Conservation (phyloP, 2,113 vertebrate genomes). For the Siphamia tubifer region DNA sequence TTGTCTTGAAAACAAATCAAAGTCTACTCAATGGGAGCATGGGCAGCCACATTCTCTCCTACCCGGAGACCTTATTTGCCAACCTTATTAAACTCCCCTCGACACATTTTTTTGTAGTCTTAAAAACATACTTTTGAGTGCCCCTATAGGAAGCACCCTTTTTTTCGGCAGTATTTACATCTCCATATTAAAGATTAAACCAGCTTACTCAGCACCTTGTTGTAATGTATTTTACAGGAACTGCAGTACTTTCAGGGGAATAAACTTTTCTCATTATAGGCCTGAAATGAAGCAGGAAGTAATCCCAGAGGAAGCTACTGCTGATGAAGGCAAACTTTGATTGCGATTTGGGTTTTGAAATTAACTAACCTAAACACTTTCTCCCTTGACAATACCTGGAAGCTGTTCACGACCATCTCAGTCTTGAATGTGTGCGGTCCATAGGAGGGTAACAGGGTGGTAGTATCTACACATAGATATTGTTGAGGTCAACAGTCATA, state of each 20-base stretch:
- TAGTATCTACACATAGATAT: no score
- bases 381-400: no score
- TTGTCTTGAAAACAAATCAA: slow-evolving; percentile 23
- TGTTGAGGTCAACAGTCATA: no score
- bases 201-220: neutral
- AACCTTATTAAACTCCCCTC: neutral
- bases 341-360: neutral
- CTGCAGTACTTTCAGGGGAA: neutral
- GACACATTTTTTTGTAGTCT: neutral
- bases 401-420: no score
- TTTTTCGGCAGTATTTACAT: neutral
- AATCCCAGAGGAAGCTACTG: slow-evolving; percentile 23
- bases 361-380: no score
- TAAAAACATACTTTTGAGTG: neutral
- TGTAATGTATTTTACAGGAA: slow-evolving; percentile 14
- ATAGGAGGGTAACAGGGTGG: no score
- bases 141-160: neutral
- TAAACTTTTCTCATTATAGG: slow-evolving; percentile 14
- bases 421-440: no score
- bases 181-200: slow-evolving; percentile 1
- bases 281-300: slow-evolving; percentile 14
- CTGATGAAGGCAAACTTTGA: slow-evolving; percentile 25
- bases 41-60: neutral
- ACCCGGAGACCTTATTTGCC: neutral
- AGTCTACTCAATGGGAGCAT: neutral